phyloP scores from a whole-genome alignment of 2,797 vertebrate species.

The Saxicola maurus region DNA sequence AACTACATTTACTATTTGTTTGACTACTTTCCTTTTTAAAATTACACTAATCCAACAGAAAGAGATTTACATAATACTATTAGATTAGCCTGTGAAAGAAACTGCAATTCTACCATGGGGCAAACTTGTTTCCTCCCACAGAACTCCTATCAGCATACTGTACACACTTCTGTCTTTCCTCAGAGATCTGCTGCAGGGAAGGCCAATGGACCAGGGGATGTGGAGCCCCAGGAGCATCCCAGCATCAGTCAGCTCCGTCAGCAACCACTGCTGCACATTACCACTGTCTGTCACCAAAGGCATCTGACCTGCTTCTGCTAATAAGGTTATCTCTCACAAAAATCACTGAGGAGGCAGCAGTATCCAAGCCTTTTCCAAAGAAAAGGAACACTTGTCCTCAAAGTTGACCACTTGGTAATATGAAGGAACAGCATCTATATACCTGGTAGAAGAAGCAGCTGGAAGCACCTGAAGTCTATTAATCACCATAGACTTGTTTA shows the following conservation, averaged over 20 bases:
- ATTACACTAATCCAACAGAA: background rate
- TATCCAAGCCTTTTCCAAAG: background rate
- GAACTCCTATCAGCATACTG: background rate
- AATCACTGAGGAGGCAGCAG: background rate
- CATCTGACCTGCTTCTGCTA: background rate
- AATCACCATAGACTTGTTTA: background rate
- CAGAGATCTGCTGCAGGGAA: background rate
- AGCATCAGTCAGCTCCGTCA: background rate
- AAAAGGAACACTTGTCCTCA: background rate
- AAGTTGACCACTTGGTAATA: background rate
- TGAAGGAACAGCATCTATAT: background rate
- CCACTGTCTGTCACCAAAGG: background rate
- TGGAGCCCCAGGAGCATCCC: background rate
- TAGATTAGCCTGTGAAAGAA: background rate
- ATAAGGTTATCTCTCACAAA: background rate
- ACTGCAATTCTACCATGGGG: background rate
- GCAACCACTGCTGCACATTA: background rate
- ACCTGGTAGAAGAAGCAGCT: background rate
- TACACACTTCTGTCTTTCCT: background rate
- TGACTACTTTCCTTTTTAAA: background rate
- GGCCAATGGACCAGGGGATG: background rate
- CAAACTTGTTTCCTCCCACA: background rate
- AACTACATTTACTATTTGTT: background rate
- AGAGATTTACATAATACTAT: background rate
- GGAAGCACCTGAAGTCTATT: background rate